Evolutionary conservation across 2,113 vertebrate species (phyloP), one percentile per base, ranked within the genome.

Genomic region (Oreochromis spilurus): DNA sequence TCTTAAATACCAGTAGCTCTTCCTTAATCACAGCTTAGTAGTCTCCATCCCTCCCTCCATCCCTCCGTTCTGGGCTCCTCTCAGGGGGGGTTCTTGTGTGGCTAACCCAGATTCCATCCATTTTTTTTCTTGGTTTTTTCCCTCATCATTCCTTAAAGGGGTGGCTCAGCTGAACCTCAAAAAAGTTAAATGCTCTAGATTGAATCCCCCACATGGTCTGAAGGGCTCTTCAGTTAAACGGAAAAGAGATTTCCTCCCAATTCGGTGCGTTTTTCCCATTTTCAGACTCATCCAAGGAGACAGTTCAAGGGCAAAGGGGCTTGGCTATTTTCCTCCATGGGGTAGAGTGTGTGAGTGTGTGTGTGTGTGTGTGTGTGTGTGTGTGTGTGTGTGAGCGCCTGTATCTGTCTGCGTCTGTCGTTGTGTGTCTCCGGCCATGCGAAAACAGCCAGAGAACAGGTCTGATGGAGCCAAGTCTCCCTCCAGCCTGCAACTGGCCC

Each of bases 11-110:
- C 93, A 92, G 88, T 88, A 83, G 92, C 88, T 94, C 83, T 93
- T 93, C 79, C 84, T 93, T 95, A 94, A 94, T 94, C 90, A 94
- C 93, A 93, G 93, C 67, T 94, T 92, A 94, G 88, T 87, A 77
- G 80, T 89, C 90, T 88, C 88, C 84, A 92, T 92, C 91, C 82
- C 31, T 90, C 89, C 86, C 34, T 84, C 91, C 85, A 82, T 88
- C 82, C 90, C 72, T 90, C 87, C 55, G 24, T 91, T 79, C 57
- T 85, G n/a, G 43, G 24, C 62, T 87, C 54, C 82, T 92, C 89
- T 92, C 79, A 9, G 34, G 81, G 83, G 60, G 84, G 81, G 70
- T 78, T 90, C 84, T 84, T 84, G 82, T 87, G 79, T 84, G 82
- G 84, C 82, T 87, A 92, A 93, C 92, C 89, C 85, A 93, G 86